phyloP scores from a whole-genome alignment of 2,113 vertebrate genomes.

The Melanerpes aurifrons region DNA sequence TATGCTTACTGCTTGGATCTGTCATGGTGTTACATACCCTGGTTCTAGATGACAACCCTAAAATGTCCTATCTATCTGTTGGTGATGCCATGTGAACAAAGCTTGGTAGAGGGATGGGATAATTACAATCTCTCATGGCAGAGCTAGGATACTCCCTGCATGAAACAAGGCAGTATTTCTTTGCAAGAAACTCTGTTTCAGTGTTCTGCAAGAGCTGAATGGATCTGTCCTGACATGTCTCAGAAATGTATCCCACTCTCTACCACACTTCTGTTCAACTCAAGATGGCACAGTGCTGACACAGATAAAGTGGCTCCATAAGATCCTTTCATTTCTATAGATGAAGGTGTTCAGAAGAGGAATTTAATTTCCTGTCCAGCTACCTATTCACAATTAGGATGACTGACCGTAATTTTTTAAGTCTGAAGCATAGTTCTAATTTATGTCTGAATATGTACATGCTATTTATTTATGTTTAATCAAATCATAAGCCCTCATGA shows the following conservation, averaged over 20 bases:
- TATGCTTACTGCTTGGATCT: background rate
- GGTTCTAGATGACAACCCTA: background rate
- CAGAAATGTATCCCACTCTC: background rate
- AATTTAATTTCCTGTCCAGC: background rate
- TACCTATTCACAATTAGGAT: background rate
- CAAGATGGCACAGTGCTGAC: background rate
- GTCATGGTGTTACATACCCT: background rate
- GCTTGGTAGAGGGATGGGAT: background rate
- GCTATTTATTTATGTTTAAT: background rate
- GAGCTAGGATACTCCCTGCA: background rate
- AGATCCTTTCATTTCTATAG: background rate
- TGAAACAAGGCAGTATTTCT: background rate
- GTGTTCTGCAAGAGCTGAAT: background rate
- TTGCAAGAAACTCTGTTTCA: background rate
- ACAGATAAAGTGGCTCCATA: background rate
- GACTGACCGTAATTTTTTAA: background rate
- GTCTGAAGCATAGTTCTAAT: background rate
- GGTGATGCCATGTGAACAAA: background rate
- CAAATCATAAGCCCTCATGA: background rate
- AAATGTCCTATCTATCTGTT: background rate
- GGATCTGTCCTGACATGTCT: background rate
- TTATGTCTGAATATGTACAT: background rate
- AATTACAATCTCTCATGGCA: background rate
- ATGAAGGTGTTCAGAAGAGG: background rate
- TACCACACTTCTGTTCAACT: background rate